These are phyloP conservation scores for Paracanthobrama guichenoti DNA, from an alignment of 2,113 vertebrate species.

Conservation along the genomic window DNA sequence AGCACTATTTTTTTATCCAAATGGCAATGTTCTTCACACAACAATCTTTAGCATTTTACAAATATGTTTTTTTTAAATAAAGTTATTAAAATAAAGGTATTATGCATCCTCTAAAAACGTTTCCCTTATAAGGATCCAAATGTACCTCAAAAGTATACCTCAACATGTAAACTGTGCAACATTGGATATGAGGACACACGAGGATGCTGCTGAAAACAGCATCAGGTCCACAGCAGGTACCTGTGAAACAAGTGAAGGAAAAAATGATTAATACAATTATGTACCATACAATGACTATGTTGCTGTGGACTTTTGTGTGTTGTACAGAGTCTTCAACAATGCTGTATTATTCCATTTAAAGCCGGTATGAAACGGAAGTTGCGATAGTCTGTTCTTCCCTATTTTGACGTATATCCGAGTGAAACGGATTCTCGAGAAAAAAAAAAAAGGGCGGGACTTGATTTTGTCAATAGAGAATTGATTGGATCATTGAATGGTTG, in stretches of 20 bases:
- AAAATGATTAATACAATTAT: background rate
- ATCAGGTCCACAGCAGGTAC: background rate
- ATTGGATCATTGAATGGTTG: too few relatives aligned
- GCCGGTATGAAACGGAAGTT: too few relatives aligned
- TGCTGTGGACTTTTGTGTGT: background rate
- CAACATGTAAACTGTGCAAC: constrained; percentile 9
- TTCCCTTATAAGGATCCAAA: background rate
- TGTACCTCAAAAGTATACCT: background rate
- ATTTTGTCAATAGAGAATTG: too few relatives aligned
- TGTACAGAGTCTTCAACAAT: background rate
- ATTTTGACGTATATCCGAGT: too few relatives aligned
- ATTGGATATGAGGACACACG: background rate
- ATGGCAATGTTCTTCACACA: background rate
- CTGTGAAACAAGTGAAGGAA: constrained; percentile 31
- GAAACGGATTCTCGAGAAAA: too few relatives aligned
- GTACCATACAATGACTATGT: background rate
- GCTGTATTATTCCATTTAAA: background rate
- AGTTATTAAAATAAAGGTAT: background rate
- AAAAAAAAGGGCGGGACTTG: too few relatives aligned
- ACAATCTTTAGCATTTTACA: background rate
- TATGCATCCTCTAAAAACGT: background rate
- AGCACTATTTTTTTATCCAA: background rate
- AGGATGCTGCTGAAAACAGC: background rate
- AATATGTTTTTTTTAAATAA: background rate
- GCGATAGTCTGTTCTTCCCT: too few relatives aligned